Evolutionary conservation across 2,113 vertebrate genomes (phyloP).

Genomic region (Gallinago paraguaiae): DNA sequence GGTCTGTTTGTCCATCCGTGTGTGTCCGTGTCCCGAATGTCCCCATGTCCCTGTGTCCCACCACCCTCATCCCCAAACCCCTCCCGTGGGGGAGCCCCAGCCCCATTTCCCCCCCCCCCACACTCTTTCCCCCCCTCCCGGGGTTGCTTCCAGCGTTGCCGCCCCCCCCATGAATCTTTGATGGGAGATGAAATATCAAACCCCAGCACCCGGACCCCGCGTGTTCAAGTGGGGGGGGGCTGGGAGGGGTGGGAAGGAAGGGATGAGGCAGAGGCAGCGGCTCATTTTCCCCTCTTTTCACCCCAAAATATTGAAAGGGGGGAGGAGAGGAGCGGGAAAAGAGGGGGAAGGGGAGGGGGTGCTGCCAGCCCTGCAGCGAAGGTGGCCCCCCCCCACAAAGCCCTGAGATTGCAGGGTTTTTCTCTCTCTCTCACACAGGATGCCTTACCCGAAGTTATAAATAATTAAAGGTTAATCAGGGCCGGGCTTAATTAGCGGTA

Average conservation of each 20-base stretch:
- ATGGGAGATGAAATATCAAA: slow-evolving; percentile 65
- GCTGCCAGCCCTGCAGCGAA: accelerated
- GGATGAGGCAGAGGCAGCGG: too few relatives aligned
- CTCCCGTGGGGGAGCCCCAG: background rate
- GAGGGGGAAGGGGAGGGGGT: accelerated
- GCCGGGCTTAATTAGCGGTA: slow-evolving; percentile 10
- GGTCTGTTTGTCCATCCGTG: too few relatives aligned
- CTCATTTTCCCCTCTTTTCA: background rate
- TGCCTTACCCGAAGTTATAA: background rate
- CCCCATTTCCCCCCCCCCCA: background rate
- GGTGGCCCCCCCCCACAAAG: accelerated
- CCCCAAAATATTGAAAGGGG: too few relatives aligned
- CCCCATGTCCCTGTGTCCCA: too few relatives aligned
- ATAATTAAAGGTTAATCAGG: slow-evolving; percentile 50
- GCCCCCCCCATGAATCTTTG: slow-evolving; percentile 38
- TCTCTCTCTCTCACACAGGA: too few relatives aligned
- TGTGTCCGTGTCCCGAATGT: too few relatives aligned
- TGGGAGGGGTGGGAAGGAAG: too few relatives aligned
- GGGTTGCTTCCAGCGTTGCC: background rate
- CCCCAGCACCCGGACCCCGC: background rate
- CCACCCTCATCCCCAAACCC: background rate
- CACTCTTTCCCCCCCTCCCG: background rate
- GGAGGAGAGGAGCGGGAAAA: too few relatives aligned
- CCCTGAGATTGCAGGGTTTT: slow-evolving; percentile 24
- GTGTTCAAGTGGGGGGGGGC: background rate